A percentile compares a stretch with the other conserved stretches of the same genome.
Conservation (phyloP, 2,888 invertebrate species). For the Habrosyne pyritoides region DNA sequence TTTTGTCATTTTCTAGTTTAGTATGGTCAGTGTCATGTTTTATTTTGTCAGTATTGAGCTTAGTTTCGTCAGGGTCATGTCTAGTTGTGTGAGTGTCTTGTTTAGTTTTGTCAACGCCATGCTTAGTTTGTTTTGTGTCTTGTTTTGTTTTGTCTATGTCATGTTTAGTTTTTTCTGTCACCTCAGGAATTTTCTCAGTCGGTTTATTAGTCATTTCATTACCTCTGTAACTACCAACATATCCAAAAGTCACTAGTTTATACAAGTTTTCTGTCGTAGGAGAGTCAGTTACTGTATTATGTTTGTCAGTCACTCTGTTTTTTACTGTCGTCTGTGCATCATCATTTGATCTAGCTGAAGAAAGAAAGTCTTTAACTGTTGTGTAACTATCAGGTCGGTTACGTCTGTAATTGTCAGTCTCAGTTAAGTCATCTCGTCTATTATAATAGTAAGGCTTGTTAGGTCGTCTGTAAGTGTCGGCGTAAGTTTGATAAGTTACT, state of each 20-base stretch:
- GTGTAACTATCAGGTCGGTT: constrained; percentile 52
- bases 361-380: constrained; percentile 50
- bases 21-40: constrained; percentile 22
- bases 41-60: constrained; percentile 21
- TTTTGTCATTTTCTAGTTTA: constrained; percentile 17
- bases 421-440: constrained; percentile 48
- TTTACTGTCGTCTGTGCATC: constrained; percentile 33
- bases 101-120: constrained; percentile 22
- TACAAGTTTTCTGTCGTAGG: constrained; percentile 68
- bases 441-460: constrained; percentile 68
- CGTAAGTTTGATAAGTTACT: constrained; percentile 77
- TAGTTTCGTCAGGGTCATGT: constrained; percentile 10
- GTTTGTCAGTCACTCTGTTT: constrained; percentile 32
- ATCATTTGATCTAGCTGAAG: constrained; percentile 73
- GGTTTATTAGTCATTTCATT: constrained; percentile 33
- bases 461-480: constrained; percentile 74
- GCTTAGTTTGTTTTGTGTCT: constrained; percentile 19
- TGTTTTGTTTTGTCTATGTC: constrained; percentile 13
- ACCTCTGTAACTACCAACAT: constrained; percentile 76
- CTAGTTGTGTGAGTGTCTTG: constrained; percentile 32
- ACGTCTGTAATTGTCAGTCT: constrained; percentile 53
- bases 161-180: constrained; percentile 19
- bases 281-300: constrained; percentile 24
- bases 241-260: constrained; percentile 78
- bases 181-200: neutral